Base-by-base conservation (phyloP, 2,888 invertebrate genomes). In the Chironomus tentans region DNA sequence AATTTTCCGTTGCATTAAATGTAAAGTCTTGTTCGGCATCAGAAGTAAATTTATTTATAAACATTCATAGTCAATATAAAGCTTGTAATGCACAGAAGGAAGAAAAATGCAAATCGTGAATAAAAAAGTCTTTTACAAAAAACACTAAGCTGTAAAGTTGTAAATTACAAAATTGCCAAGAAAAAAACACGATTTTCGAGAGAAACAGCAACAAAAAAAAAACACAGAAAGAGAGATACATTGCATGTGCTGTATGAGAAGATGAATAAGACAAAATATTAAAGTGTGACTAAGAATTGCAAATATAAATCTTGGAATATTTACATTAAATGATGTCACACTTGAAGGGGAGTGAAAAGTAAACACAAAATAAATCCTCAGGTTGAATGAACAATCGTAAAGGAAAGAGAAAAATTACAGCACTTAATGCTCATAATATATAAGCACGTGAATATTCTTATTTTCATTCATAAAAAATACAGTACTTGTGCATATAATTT, bases 281-380 rank as follows among this genome's bases (percentile, higher is more conserved):
- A 4, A n/a, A 18, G n/a, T 56, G 56, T 56, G 56, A 56, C 56
- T 56, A 56, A 56, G 56, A 38, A 38, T 38, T 38, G 38, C 56
- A 56, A n/a, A 56, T 56, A n/a, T 56, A 65, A 24, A 10, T 65
- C 13, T 22, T 65, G 22, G 24, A 65, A 65, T 21, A 24, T 18
- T 65, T 65, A 21, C 65, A 65, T 65, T 24, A 65, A 62, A 65
- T 65, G 65, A 65, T 65, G 65, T 65, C 65, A 65, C 24, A 65
- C 13, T 21, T 22, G 10, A 18, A n/a, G 12, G n/a, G 15, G 7
- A 56, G 15, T 6, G 24, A 65, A 24, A 22, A 56, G 38, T 56
- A 56, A 56, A 56, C 56, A 56, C 15, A 56, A 56, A 24, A 65
- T 65, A 18, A 13, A 24, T 13, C 13, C 10, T 21, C 65, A 65